Conservation (phyloP, 2,797 vertebrate species). For the Naso thynnoides region DNA sequence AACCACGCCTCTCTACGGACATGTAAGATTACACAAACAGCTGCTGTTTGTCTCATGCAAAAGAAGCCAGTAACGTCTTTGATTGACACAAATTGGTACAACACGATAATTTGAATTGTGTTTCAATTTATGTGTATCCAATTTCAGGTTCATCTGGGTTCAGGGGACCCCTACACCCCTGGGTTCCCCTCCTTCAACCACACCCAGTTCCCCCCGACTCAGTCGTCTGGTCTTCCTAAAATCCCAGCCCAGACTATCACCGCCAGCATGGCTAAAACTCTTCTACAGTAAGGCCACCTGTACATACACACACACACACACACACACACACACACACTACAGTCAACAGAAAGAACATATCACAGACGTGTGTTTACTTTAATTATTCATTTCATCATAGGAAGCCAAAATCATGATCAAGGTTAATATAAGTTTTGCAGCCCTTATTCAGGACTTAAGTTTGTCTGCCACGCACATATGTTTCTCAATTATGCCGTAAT, state of each 20-base stretch:
- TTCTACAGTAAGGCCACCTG: constrained; percentile 84
- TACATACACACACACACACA: background rate
- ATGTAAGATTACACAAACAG: constrained; percentile 85
- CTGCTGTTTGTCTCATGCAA: too few relatives aligned
- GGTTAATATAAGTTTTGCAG: too few relatives aligned
- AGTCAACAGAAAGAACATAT: background rate
- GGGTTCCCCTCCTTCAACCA: constrained; percentile 97
- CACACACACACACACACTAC: background rate
- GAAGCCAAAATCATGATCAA: too few relatives aligned
- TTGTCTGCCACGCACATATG: too few relatives aligned
- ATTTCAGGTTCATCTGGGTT: constrained; percentile 92
- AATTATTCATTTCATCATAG: too few relatives aligned
- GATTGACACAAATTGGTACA: background rate
- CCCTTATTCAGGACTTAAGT: too few relatives aligned
- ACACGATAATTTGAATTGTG: background rate
- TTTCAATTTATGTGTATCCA: background rate
- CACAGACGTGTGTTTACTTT: too few relatives aligned
- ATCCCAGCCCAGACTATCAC: constrained; percentile 94
- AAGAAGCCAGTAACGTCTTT: background rate
- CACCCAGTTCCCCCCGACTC: constrained; percentile 90
- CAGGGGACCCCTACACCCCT: constrained; percentile 95
- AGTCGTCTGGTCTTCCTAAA: constrained; percentile 90
- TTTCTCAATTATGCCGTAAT: too few relatives aligned
- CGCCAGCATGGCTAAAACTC: constrained; percentile 42
- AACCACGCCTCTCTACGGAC: constrained; percentile 84